These are phyloP conservation scores for Clitarchus hookeri DNA, from an alignment of 2,888 invertebrate genomes.

Conservation along the genomic window DNA sequence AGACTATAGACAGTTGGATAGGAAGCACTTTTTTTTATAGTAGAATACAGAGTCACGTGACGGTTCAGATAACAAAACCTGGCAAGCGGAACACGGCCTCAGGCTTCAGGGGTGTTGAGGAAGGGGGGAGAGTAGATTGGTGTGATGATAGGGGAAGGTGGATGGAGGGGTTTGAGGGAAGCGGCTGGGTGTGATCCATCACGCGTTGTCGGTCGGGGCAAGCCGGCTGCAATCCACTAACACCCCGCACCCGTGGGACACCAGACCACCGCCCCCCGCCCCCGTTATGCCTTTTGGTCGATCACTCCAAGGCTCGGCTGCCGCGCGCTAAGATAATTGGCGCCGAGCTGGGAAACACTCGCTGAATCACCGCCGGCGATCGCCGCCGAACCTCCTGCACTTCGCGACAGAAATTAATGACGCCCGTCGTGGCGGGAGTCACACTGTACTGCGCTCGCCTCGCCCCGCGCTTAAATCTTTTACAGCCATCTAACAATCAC, in stretches of 20 bases:
- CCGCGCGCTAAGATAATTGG: background rate
- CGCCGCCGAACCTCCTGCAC: background rate
- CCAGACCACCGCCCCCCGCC: background rate
- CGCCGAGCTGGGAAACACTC: background rate
- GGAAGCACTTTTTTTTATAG: too few relatives aligned
- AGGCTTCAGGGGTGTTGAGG: background rate
- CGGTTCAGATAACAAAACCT: background rate
- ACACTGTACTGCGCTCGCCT: too few relatives aligned
- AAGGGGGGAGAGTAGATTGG: background rate
- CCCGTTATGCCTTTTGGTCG: background rate
- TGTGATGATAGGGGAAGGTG: background rate
- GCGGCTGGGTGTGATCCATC: background rate
- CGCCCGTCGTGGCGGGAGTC: too few relatives aligned
- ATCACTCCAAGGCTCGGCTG: background rate
- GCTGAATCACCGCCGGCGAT: background rate
- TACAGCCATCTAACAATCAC: background rate
- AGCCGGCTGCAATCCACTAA: background rate
- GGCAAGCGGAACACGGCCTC: too few relatives aligned
- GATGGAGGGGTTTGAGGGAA: background rate
- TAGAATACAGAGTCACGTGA: too few relatives aligned
- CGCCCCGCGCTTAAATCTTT: too few relatives aligned
- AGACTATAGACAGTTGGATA: too few relatives aligned
- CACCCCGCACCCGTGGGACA: background rate
- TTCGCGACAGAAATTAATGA: too few relatives aligned
- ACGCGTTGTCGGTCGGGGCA: background rate